phyloP scores from a whole-genome alignment of 2,113 vertebrate species.

The Scartelaos histophorus region DNA sequence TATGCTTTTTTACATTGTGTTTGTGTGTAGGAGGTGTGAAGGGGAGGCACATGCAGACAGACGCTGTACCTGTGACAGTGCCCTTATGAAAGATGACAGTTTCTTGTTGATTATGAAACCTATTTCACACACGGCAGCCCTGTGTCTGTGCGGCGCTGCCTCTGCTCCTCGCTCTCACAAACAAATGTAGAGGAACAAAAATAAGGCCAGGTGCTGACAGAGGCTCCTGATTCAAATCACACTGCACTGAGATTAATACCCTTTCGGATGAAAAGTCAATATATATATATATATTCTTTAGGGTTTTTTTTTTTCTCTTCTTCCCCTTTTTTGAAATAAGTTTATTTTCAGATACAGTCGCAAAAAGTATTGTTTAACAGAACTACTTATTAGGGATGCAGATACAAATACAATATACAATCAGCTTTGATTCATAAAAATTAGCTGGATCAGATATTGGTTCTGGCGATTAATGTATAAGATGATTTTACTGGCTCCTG shows the following conservation, averaged over 20 bases:
- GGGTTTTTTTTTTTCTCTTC: neutral
- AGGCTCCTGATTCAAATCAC: slow-evolving; percentile 6
- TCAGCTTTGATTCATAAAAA: too few species aligned
- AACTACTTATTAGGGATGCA: neutral
- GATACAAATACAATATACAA: neutral
- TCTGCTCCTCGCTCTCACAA: slow-evolving; percentile 15
- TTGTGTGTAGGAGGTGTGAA: slow-evolving; percentile 63
- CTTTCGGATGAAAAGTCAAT: neutral
- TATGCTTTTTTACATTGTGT: slow-evolving; percentile 41
- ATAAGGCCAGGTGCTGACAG: slow-evolving; percentile 9
- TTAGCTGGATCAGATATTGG: too few species aligned
- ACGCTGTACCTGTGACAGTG: slow-evolving; percentile 60
- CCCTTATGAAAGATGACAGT: slow-evolving; percentile 57
- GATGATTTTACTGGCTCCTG: neutral
- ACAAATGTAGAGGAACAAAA: slow-evolving; percentile 10
- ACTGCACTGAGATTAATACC: neutral
- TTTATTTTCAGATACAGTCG: neutral
- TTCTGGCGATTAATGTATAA: too few species aligned
- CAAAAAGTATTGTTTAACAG: neutral
- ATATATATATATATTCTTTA: too few species aligned
- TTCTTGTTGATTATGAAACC: slow-evolving; percentile 68
- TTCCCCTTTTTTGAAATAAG: neutral
- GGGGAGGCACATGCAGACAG: slow-evolving; percentile 29
- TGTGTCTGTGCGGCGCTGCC: slow-evolving; percentile 25
- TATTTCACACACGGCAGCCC: slow-evolving; percentile 44